Conservation (phyloP, 2,797 vertebrate species). For the Simalia tracyae region DNA sequence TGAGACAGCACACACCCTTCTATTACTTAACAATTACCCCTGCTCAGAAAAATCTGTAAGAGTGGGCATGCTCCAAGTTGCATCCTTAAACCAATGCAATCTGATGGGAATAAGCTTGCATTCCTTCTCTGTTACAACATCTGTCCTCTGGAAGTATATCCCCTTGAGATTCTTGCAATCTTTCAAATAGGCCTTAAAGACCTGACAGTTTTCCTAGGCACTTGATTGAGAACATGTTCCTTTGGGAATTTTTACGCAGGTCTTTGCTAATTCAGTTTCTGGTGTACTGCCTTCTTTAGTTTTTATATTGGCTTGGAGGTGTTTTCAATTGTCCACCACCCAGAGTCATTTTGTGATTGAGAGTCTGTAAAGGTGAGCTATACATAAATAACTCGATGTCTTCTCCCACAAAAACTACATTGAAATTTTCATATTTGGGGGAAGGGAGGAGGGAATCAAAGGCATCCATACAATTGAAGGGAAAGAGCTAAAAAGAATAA, state of each 20-base stretch:
- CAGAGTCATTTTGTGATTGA: not conserved
- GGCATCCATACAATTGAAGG: not conserved
- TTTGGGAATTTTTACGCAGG: no score
- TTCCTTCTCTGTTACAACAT: no score
- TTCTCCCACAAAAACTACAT: not conserved
- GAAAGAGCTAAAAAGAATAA: not conserved
- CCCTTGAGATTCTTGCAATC: no score
- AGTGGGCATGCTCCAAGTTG: no score
- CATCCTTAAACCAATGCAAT: no score
- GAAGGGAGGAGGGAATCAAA: not conserved
- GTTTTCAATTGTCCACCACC: not conserved
- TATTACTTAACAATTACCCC: no score
- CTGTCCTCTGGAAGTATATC: no score
- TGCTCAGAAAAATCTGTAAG: no score
- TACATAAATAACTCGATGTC: not conserved
- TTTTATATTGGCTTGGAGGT: not conserved
- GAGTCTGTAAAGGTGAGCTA: not conserved
- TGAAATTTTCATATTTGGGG: not conserved
- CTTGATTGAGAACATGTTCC: no score
- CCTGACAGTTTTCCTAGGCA: not conserved
- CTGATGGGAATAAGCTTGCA: no score
- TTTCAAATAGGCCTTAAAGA: not conserved
- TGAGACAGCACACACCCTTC: no score
- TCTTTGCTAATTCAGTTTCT: no score
- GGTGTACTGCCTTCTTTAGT: not conserved